Conservation (phyloP, 2,888 invertebrate species). For the Acanthosepion lycidas region DNA sequence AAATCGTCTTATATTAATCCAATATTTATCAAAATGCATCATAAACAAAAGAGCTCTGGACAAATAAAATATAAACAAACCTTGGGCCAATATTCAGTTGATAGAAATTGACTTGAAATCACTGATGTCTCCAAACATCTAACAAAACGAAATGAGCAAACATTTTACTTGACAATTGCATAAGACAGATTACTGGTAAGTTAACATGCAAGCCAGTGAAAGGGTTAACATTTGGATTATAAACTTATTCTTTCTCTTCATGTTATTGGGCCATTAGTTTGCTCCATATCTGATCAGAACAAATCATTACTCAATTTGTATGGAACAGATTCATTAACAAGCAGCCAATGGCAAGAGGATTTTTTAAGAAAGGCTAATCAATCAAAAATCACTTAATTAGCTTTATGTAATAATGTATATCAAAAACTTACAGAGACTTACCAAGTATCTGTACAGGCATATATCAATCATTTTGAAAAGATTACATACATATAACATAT, state of each 20-base stretch:
- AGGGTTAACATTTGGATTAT: background rate
- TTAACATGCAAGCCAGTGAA: background rate
- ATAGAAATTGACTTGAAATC: too few relatives aligned
- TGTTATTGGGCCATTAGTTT: too few relatives aligned
- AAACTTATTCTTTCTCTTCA: too few relatives aligned
- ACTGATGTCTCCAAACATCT: too few relatives aligned
- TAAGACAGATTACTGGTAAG: too few relatives aligned
- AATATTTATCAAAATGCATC: too few relatives aligned
- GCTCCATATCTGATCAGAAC: background rate
- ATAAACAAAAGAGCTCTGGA: too few relatives aligned
- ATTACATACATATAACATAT: background rate
- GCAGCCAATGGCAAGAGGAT: background rate
- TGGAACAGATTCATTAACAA: background rate
- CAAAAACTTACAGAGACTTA: background rate
- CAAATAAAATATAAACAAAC: too few relatives aligned
- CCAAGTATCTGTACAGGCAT: background rate
- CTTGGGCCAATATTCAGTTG: too few relatives aligned
- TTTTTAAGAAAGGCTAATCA: background rate
- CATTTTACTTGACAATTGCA: background rate
- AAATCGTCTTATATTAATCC: too few relatives aligned
- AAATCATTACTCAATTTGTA: background rate
- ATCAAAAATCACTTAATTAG: background rate
- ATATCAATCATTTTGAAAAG: background rate
- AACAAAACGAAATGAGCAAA: too few relatives aligned
- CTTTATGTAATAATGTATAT: background rate